Percentiles rank a stretch among this genome's conserved stretches.
Evolutionary conservation across 2,888 invertebrate genomes (phyloP).

Genomic region (Perithous albicinctus): DNA sequence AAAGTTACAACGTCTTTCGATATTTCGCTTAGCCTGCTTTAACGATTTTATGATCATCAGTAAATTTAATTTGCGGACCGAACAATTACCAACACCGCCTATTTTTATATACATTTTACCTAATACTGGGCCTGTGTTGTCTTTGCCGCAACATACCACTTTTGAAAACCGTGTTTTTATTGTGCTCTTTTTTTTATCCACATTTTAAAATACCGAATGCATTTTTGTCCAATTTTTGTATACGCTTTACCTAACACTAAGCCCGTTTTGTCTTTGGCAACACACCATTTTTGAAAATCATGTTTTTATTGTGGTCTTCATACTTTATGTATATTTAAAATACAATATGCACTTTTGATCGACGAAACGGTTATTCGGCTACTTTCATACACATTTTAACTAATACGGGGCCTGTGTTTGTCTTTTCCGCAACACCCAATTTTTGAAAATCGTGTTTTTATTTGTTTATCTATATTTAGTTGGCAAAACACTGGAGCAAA

Average conservation of each 20-base stretch:
- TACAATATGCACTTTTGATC: background rate
- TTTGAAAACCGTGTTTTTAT: too few species aligned
- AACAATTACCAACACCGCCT: constrained; percentile 9
- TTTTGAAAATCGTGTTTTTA: too few species aligned
- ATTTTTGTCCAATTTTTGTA: too few species aligned
- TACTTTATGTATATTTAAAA: constrained; percentile 25
- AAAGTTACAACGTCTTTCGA: constrained; percentile 19
- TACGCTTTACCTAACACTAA: too few species aligned
- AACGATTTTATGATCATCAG: constrained; percentile 79
- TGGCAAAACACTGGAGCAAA: background rate
- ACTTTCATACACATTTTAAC: background rate
- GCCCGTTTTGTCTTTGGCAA: too few species aligned
- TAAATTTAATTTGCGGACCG: constrained; percentile 71
- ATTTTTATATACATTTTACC: background rate
- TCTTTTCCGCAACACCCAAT: too few species aligned
- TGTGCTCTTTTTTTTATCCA: too few species aligned
- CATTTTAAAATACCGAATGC: too few species aligned
- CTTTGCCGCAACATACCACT: too few species aligned
- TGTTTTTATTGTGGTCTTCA: constrained; percentile 66
- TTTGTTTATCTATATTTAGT: too few species aligned
- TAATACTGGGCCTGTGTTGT: background rate
- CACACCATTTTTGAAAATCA: constrained; percentile 69
- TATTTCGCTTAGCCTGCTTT: constrained; percentile 67
- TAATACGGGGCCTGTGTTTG: background rate
- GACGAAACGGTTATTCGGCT: background rate